Base-by-base conservation (phyloP, 2,797 vertebrate genomes). In the Babyrousa celebensis region DNA sequence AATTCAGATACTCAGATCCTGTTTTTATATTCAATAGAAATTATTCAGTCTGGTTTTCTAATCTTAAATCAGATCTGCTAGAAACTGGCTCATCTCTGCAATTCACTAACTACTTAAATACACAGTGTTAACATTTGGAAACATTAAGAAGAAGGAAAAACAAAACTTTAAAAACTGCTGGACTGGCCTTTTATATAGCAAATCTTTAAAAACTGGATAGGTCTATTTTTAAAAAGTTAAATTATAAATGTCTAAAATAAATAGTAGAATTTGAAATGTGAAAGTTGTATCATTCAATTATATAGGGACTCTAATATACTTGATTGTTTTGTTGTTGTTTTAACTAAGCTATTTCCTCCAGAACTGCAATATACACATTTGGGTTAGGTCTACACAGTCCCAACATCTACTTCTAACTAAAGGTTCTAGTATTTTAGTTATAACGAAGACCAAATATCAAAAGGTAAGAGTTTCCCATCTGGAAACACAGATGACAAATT, bases 401-500 rank as follows among this genome's bases (percentile, higher is more conserved):
- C 65, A 89, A 58, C 62, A 91, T 77, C 56, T 89, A 75, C 40
- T 89, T 92, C 79, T 89, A 86, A 86, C 83, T 89, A 80, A 63
- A n/a, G 67, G 85, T 95, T 77, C 95, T 96, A 84, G 12, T 43
- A 83, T 93, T 91, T 95, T 88, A 70, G 29, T 65, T 77, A 5
- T 36, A 80, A 95, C 25, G 52, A 92, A 92, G 52, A 82, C 18
- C 68, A 74, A 91, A 67, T 86, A 94, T 91, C 58, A 91, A 25
- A 92, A 97, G 60, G 78, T 65, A 89, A 82, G 63, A 56, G 16
- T 75, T 77, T 96, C 79, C 63, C 75, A 95, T 94, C 16, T 86
- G 63, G 63, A 96, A 96, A 92, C 23, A 71, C 32, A 83, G 80
- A 94, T 21, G 20, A 96, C 80, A 96, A 89, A 79, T 94, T 70